phyloP scores from a whole-genome alignment of 2,797 vertebrate species.

The Falco concolor region DNA sequence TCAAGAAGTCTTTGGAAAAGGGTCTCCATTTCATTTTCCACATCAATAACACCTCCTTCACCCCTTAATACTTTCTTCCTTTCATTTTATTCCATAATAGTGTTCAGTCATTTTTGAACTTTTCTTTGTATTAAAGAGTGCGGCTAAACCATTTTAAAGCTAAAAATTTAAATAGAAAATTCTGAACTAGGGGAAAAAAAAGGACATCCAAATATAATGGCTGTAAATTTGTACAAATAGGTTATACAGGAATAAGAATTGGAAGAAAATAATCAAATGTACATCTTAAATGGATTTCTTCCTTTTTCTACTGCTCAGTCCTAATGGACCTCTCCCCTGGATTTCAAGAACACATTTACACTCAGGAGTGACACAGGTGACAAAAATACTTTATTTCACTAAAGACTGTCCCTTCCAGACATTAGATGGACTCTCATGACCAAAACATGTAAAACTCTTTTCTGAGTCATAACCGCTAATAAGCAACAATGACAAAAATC shows the following conservation, averaged over 20 bases:
- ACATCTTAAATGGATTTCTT: not conserved
- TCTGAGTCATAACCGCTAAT: not conserved
- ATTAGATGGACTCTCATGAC: not conserved
- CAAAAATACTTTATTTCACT: not conserved
- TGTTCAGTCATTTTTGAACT: constrained; percentile 4
- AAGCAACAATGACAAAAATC: not conserved
- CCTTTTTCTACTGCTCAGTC: not conserved
- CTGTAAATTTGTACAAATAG: not conserved
- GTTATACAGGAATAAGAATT: not conserved
- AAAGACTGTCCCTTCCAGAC: not conserved
- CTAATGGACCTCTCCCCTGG: not conserved
- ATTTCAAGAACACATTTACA: not conserved
- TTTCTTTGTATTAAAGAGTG: constrained; percentile 46
- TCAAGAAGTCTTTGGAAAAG: constrained; percentile 34
- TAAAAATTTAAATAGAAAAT: constrained; percentile 28
- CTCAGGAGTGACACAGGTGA: not conserved
- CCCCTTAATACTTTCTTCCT: constrained; percentile 29
- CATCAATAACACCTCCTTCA: constrained; percentile 35
- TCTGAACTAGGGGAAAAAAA: not conserved
- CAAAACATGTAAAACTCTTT: not conserved
- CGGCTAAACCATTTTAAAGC: not conserved
- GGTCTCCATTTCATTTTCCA: constrained; percentile 35
- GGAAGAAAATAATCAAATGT: not conserved
- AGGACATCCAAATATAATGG: not conserved
- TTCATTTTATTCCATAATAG: constrained; percentile 23